These are phyloP conservation scores for Prunella strophiata DNA, from an alignment of 2,797 vertebrate genomes.

Conservation along the genomic window DNA sequence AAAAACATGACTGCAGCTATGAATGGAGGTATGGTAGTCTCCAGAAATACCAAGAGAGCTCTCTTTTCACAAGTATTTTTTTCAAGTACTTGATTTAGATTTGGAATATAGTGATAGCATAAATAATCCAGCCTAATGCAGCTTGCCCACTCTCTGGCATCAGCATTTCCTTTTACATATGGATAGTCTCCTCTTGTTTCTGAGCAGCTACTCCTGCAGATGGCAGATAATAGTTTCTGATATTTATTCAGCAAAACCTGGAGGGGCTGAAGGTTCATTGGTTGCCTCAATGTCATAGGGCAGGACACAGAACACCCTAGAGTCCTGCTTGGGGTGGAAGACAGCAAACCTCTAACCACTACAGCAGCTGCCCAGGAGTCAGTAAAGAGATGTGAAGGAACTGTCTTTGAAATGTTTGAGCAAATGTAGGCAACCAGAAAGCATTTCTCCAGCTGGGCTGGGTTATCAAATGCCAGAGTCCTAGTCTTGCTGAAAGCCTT, in stretches of 20 bases:
- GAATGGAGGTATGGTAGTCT: not conserved
- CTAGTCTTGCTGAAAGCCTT: not conserved
- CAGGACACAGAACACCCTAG: not conserved
- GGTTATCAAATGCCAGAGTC: not conserved
- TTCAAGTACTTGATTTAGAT: not conserved
- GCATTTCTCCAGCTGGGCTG: not conserved
- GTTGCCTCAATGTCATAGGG: not conserved
- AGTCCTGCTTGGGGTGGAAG: not conserved
- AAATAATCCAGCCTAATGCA: not conserved
- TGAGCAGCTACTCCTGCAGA: not conserved
- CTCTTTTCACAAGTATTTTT: not conserved
- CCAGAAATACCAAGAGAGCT: not conserved
- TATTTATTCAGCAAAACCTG: conserved; percentile 14
- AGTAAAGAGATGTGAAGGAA: not conserved
- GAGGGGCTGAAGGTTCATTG: not conserved
- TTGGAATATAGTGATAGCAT: not conserved
- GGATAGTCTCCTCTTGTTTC: not conserved
- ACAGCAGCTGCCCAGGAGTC: not conserved
- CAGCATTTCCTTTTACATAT: not conserved
- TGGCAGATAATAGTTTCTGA: not conserved
- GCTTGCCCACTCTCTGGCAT: not conserved
- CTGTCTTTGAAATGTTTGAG: not conserved
- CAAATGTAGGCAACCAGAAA: not conserved
- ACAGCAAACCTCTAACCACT: not conserved
- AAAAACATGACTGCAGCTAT: not conserved